These are phyloP conservation scores for Drosophila melanica DNA, from an alignment of 1,140 invertebrate genomes.

Conservation along the genomic window DNA sequence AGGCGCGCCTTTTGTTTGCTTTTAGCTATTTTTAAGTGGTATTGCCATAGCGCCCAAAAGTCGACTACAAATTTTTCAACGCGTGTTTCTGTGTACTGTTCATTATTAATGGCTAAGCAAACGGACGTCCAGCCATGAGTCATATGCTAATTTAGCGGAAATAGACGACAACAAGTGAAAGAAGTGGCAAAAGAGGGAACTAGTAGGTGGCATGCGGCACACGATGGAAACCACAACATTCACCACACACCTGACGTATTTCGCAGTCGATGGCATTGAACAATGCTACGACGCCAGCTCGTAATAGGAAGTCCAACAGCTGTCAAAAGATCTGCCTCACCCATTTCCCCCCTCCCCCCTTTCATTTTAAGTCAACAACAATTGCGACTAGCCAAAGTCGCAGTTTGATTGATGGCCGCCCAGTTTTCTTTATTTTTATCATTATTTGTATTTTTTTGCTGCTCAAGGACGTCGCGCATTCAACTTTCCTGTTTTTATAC, in stretches of 20 bases:
- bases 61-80: constrained; percentile 42
- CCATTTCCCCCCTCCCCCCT: not conserved
- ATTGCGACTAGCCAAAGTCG: not conserved
- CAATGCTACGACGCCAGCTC: not conserved
- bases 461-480: constrained; percentile 37
- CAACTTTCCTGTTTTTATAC: constrained; percentile 3
- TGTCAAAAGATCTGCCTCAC: constrained; percentile 20
- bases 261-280: constrained; percentile 41
- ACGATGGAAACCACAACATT: constrained; percentile 2
- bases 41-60: constrained; percentile 60
- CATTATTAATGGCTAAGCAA: constrained; percentile 74
- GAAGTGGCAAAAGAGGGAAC: not conserved
- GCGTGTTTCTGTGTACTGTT: constrained; percentile 30
- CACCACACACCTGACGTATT: constrained; percentile 53
- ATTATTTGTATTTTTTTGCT: constrained; percentile 31
- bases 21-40: constrained; percentile 61
- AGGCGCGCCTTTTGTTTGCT: constrained; percentile 28
- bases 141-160: constrained; percentile 71
- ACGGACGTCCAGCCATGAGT: constrained; percentile 54
- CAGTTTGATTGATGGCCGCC: constrained; percentile 26
- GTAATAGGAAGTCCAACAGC: constrained; percentile 27
- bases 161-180: constrained; percentile 49
- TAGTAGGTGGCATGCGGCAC: not conserved
- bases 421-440: constrained; percentile 25
- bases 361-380: not conserved